Conservation (phyloP, 2,113 vertebrate genomes). For the Regulus satrapa region DNA sequence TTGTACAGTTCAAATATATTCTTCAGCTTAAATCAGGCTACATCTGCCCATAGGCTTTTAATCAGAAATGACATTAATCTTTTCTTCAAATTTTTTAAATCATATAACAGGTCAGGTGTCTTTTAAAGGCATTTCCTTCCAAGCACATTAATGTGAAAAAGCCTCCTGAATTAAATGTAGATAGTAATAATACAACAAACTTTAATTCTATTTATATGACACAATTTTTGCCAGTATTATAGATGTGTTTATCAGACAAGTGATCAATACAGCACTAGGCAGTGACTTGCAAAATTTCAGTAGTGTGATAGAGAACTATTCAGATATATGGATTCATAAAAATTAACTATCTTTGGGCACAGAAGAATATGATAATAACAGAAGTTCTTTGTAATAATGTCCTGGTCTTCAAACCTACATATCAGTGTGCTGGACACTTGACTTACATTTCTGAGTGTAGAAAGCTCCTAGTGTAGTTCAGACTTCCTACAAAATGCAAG, state of each 20-base stretch:
- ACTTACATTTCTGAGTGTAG: rapidly evolving
- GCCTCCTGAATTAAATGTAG: neutral
- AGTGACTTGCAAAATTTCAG: neutral
- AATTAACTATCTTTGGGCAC: neutral
- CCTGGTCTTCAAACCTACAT: neutral
- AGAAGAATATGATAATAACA: neutral
- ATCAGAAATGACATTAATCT: neutral
- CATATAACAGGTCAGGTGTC: neutral
- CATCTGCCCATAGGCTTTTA: neutral
- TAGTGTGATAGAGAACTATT: neutral
- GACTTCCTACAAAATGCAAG: neutral
- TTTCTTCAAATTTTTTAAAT: neutral
- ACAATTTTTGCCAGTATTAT: neutral
- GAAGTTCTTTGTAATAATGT: neutral
- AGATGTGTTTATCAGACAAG: neutral
- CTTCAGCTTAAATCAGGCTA: neutral
- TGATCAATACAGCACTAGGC: neutral
- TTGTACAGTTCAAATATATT: neutral
- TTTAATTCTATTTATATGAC: neutral
- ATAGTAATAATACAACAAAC: neutral
- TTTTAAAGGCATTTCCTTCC: neutral
- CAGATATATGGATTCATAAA: neutral
- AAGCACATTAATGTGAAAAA: neutral
- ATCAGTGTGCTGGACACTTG: neutral
- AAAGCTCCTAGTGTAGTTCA: neutral